Evolutionary conservation across 2,113 vertebrate species (phyloP).

Genomic region (Arothron firmamentum): DNA sequence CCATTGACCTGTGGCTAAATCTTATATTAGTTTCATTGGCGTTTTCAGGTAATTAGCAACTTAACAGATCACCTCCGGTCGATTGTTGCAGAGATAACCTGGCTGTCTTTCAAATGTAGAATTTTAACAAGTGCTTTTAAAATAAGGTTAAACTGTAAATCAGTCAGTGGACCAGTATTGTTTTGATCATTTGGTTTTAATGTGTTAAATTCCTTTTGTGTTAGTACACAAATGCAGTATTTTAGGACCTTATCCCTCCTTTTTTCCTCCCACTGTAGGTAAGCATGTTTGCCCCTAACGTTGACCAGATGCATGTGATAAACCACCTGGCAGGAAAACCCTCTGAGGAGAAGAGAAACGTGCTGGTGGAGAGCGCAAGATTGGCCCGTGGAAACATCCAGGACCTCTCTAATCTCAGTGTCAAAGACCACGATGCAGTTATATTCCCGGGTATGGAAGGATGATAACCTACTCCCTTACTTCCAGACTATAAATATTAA

Average conservation of each 20-base stretch:
- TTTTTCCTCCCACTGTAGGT: conserved; percentile 62
- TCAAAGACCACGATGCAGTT: conserved; percentile 74
- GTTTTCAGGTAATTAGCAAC: no score
- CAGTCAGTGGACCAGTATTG: no score
- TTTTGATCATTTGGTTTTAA: no score
- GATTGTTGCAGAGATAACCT: no score
- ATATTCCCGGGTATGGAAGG: conserved; percentile 73
- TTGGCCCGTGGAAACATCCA: conserved; percentile 77
- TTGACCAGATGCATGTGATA: conserved; percentile 83
- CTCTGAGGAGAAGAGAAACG: conserved; percentile 77
- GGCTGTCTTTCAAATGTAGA: background rate
- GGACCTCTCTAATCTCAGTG: conserved; percentile 75
- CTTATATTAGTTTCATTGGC: no score
- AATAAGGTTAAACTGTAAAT: background rate
- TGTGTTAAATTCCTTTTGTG: no score
- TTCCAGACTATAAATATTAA: no score
- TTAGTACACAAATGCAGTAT: no score
- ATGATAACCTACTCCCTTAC: no score
- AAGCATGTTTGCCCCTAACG: conserved; percentile 82
- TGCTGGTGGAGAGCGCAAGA: conserved; percentile 80
- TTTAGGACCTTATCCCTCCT: background rate
- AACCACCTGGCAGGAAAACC: conserved; percentile 79
- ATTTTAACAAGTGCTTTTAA: no score
- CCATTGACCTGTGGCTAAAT: no score
- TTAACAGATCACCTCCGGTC: no score